Evolutionary conservation across 2,888 invertebrate genomes (phyloP), one percentile per base, ranked within the genome.

Genomic region (Xylota segnis): DNA sequence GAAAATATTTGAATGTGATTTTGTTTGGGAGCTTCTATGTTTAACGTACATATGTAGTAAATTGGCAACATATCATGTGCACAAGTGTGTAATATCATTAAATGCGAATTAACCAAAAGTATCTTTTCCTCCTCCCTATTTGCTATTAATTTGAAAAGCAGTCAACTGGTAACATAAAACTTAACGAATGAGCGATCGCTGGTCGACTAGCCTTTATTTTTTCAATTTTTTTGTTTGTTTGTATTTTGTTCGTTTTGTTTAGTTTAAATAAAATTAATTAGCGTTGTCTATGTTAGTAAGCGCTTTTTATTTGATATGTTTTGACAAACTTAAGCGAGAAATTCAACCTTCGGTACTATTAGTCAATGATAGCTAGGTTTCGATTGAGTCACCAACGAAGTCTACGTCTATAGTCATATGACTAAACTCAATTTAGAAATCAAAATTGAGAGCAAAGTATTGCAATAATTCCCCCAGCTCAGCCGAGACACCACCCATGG

Each of bases 121-220:
- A 47, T 2, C 1, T 1, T 23, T 23, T 23, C 23, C 3, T 50
- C 18, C 23, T 34, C 45, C 14, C 10, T 2, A 23, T 37, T 12
- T 40, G 59, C 34, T 47, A 9, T 37, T 12, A 27, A 14, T 16
- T 29, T 37, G 59, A 14, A 27, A 34, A 52, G 37, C 52, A 50
- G 40, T 61, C 23, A 52, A 72, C 52, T 52, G 52, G 59, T 72
- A 59, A 72, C 50, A 12, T 23, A 71, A 47, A 59, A 47, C 23
- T 59, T 50, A 10, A 27, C 72, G 9, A n/a, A n/a, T 50, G 27
- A 23, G 47, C 10, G 12, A 43, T 14, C 32, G 12, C 32, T 56
- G 27, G 47, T 10, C 14, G 27, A 27, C 5, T 47, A 16, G 6
- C 43, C 5, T 6, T 71, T 58, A 18, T 59, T 59, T 61, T n/a